phyloP scores from a whole-genome alignment of 30 jellyfish, hydroid and myxozoan species.

The Pseudorhiza aurosa region DNA sequence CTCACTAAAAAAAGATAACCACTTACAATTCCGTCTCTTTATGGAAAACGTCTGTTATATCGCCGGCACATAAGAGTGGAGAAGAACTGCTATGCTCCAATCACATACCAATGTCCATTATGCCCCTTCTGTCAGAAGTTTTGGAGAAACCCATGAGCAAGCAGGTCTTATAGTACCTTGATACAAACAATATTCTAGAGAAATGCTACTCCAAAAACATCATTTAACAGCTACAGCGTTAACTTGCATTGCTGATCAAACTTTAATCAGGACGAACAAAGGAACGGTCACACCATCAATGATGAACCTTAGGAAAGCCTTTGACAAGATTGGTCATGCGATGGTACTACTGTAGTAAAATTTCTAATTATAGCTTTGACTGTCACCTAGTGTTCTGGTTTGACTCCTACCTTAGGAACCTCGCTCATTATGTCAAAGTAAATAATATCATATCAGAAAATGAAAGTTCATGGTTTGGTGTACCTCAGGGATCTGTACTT shows the following conservation, averaged over 20 bases:
- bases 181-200: conserved; percentile 9
- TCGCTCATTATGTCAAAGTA: neutral
- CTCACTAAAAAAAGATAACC: too few species aligned
- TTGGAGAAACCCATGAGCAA: conserved; percentile 11
- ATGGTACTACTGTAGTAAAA: neutral
- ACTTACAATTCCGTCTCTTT: neutral
- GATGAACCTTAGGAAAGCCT: conserved; percentile 7
- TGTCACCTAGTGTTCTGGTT: neutral
- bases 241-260: conserved; percentile 19
- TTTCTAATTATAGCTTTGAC: too few species aligned
- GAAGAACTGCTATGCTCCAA: conserved; percentile 13
- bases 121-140: conserved; percentile 3
- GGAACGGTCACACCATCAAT: conserved; percentile 8
- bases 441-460: neutral
- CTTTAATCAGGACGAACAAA: conserved; percentile 10
- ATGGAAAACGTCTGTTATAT: neutral
- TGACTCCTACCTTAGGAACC: neutral
- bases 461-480: conserved; percentile 6
- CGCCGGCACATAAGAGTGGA: conserved; percentile 29
- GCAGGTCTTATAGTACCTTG: neutral
- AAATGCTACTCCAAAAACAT: neutral
- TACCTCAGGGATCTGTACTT: conserved; percentile 27
- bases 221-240: neutral
- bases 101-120: neutral
- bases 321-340: neutral